Evolutionary conservation across 2,797 vertebrate species (phyloP).

Genomic region (Agapornis canus): DNA sequence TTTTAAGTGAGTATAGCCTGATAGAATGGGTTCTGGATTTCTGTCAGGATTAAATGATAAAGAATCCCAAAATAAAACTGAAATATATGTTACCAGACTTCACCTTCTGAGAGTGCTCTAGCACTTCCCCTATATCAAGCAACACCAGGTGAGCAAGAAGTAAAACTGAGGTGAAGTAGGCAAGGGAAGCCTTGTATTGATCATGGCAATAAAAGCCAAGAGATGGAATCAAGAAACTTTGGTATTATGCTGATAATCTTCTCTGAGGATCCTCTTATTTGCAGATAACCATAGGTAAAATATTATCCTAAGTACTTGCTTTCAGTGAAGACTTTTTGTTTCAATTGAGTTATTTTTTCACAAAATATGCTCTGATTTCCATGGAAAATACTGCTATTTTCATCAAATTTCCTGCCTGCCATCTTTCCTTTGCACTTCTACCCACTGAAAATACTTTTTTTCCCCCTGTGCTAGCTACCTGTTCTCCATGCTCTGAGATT

Average conservation of each 20-base stretch:
- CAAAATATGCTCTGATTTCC: not conserved
- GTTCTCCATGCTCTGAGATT: not conserved
- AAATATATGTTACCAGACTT: accelerated
- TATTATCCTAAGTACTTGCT: not conserved
- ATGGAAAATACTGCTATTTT: not conserved
- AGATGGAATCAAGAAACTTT: not conserved
- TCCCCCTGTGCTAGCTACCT: not conserved
- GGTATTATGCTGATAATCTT: not conserved
- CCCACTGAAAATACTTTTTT: accelerated
- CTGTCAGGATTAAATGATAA: not conserved
- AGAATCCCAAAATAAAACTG: not conserved
- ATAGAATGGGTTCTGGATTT: not conserved
- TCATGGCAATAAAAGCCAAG: not conserved
- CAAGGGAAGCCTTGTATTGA: not conserved
- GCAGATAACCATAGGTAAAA: not conserved
- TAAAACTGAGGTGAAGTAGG: not conserved
- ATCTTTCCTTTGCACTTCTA: not conserved
- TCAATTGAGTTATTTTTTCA: not conserved
- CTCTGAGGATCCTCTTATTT: not conserved
- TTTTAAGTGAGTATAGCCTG: not conserved
- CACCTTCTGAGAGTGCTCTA: not conserved
- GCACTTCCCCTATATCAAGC: not conserved
- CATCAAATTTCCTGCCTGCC: not conserved
- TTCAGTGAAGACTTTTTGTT: not conserved
- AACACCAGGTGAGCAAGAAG: not conserved